Evolutionary conservation across 2,888 invertebrate genomes (phyloP).

Genomic region (Caenorhabditis zanzibari): DNA sequence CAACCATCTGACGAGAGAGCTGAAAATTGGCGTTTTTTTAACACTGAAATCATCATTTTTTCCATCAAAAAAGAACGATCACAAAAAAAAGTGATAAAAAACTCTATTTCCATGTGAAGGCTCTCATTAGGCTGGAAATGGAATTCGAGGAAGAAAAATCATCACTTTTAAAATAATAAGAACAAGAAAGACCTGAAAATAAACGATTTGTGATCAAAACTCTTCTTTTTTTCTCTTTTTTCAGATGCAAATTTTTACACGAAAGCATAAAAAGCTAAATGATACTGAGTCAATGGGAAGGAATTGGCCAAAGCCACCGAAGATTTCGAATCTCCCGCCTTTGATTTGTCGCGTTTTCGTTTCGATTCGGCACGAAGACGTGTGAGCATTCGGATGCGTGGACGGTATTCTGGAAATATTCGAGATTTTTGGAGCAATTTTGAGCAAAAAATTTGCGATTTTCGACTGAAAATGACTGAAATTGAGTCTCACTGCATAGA

Average conservation of each 20-base stretch:
- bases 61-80: not conserved
- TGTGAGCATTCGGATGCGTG: conserved; percentile 53
- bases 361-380: conserved; percentile 31
- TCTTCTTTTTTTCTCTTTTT: conserved; percentile 8
- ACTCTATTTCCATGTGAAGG: not conserved
- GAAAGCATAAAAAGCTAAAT: conserved; percentile 51
- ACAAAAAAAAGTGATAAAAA: conserved; percentile 15
- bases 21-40: conserved; percentile 34
- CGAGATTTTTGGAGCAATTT: not conserved
- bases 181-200: conserved; percentile 14
- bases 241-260: conserved; percentile 28
- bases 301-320: conserved; percentile 42
- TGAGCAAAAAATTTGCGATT: not conserved
- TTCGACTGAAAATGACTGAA: not conserved
- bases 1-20: conserved; percentile 28
- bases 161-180: not conserved
- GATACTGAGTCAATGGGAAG: conserved; percentile 6
- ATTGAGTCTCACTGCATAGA: too few species aligned
- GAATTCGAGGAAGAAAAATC: conserved; percentile 10
- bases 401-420: conserved; percentile 51
- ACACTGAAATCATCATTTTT: conserved; percentile 50
- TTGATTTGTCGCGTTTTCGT: conserved; percentile 39
- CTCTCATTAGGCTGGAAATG: conserved; percentile 45
- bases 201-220: conserved; percentile 48
- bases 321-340: not conserved